These are phyloP conservation scores for Hypomesus transpacificus DNA, from an alignment of 2,113 vertebrate genomes.

Conservation along the genomic window DNA sequence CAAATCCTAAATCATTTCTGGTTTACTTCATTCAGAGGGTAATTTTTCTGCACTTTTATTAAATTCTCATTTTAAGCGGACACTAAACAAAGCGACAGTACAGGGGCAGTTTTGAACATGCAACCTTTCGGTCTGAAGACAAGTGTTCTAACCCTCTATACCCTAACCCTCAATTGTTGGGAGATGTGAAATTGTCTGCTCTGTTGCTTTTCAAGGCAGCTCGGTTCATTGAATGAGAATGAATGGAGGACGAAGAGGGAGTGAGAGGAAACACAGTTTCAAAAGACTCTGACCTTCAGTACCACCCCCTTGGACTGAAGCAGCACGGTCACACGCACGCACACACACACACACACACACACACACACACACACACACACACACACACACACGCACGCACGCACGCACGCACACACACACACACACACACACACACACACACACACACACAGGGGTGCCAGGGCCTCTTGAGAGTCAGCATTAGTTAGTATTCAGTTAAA, in stretches of 20 bases:
- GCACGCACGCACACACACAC: neutral
- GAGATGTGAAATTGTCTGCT: neutral
- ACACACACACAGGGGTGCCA: neutral
- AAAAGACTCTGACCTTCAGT: neutral
- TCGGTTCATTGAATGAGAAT: neutral
- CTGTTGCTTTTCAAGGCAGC: neutral
- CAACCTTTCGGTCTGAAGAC: too few species aligned
- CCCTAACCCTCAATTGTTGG: too few species aligned
- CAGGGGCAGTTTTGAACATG: too few species aligned
- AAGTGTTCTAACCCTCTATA: too few species aligned
- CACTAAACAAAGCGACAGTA: too few species aligned
- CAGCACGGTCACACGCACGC: neutral
- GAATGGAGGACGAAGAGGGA: neutral
- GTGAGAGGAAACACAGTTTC: neutral
- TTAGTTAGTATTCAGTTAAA: neutral
- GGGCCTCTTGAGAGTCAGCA: neutral
- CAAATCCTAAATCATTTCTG: too few species aligned
- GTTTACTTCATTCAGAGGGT: too few species aligned
- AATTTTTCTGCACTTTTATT: too few species aligned
- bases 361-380: constrained; percentile 4
- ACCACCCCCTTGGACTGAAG: neutral
- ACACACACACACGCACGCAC: constrained; percentile 1
- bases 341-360: neutral
- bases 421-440: constrained; percentile 4
- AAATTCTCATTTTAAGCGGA: too few species aligned